Evolutionary conservation across 2,797 vertebrate species (phyloP), one percentile per base, ranked within the genome.

Genomic region (Poeciliopsis paucimaculata): DNA sequence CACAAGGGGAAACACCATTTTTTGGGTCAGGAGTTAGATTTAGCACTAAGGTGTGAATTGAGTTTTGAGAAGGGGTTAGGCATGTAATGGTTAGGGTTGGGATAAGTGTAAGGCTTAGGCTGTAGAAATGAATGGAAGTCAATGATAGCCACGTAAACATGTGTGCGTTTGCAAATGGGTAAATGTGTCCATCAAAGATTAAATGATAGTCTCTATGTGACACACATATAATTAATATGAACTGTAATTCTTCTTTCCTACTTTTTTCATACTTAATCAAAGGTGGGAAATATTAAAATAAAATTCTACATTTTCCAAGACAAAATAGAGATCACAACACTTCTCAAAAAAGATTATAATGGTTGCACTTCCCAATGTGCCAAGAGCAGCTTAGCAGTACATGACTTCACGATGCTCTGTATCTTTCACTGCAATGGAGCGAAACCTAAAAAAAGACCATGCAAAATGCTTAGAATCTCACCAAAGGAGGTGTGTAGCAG

Each of bases 401-500:
- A n/a, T 39, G 20, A 68, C n/a, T 71, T 71, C 39, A n/a, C 18
- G 26, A 71, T 43, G 18, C 4, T 2, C 0, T 77, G 46, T 83
- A 78, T 86, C 93, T 90, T 83, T 86, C 77, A 90, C 55, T 85
- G 82, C 68, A 91, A 80, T 83, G 85, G 64, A 89, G 85, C 85
- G 73, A 82, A 87, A 86, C 85, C 68, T 83, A 78, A 82, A 86
- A 86, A 88, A 89, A 89, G 81, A 77, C 87, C 72, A 76, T 5
- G 36, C 74, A 88, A 75, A 89, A 89, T 82, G 84, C 81, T 9
- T n/a, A 66, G 72, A 13, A 71, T 90, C 90, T 94, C 85, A 87
- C 82, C 84, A 92, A 92, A 94, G 92, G 90, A 91, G 93, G 89
- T 92, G 90, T 92, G 90, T 87, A 93, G 84, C 87, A 81, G 87